These are phyloP conservation scores for Lophius americanus DNA, from an alignment of 2,797 vertebrate genomes.

Conservation along the genomic window DNA sequence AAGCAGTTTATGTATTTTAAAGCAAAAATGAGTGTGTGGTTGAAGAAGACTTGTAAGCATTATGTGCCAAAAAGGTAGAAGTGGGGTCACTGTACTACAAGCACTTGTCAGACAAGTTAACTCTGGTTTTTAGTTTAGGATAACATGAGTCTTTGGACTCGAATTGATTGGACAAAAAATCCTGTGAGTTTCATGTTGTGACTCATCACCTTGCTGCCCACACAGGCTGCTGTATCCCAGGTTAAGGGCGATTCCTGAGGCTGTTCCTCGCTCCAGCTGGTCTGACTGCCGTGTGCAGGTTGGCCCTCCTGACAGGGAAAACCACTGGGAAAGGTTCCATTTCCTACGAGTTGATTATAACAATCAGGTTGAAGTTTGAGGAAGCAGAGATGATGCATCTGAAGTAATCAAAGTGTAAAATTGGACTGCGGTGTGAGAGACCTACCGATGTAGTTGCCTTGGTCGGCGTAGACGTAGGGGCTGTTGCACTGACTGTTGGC, in stretches of 20 bases:
- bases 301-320: slow-evolving; percentile 85
- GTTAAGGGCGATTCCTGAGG: slow-evolving; percentile 76
- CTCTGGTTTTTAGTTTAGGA: too few species aligned
- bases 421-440: too few species aligned
- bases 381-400: background rate
- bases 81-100: too few species aligned
- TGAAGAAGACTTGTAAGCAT: too few species aligned
- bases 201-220: slow-evolving; percentile 83
- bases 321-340: slow-evolving; percentile 85
- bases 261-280: slow-evolving; percentile 79
- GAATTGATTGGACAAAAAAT: too few species aligned
- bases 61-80: too few species aligned
- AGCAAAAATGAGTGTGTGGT: too few species aligned
- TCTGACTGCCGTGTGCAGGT: slow-evolving; percentile 69
- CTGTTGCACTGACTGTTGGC: slow-evolving; percentile 75
- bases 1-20: too few species aligned
- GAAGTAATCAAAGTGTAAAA: background rate
- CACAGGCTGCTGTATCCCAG: slow-evolving; percentile 89
- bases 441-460: slow-evolving; percentile 69
- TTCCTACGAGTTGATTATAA: slow-evolving; percentile 76
- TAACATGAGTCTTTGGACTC: too few species aligned
- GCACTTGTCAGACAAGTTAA: too few species aligned
- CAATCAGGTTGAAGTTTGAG: slow-evolving; percentile 1
- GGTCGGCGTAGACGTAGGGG: slow-evolving; percentile 74
- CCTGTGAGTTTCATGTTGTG: background rate